phyloP scores from a whole-genome alignment of 2,797 vertebrate species.

The Eulemur albifrons region DNA sequence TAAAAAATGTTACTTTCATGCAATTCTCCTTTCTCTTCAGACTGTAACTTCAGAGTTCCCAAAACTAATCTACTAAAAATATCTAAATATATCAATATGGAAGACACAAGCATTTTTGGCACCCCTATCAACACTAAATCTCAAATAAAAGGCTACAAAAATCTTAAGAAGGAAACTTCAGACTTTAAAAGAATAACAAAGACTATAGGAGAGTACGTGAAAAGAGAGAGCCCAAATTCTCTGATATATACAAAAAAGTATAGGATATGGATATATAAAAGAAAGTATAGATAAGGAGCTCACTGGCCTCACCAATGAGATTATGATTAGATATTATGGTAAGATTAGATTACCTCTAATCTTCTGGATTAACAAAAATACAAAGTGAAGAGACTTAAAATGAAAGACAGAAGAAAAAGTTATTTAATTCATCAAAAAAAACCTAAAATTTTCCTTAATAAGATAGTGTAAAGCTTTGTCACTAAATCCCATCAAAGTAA shows the following conservation, averaged over 20 bases:
- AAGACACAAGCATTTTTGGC: neutral
- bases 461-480: neutral
- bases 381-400: neutral
- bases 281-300: neutral
- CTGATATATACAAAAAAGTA: neutral
- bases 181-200: neutral
- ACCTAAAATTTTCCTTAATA: neutral
- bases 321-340: no score
- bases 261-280: neutral
- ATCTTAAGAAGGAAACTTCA: neutral
- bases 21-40: neutral
- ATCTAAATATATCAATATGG: neutral
- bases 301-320: neutral
- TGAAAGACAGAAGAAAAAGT: neutral
- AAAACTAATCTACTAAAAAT: neutral
- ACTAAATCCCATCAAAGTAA: neutral
- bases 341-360: neutral
- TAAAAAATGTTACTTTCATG: constrained; percentile 21
- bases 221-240: neutral
- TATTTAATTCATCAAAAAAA: neutral
- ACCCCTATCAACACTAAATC: neutral
- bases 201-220: neutral
- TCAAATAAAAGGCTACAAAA: neutral
- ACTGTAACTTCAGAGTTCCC: neutral
- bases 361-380: constrained; percentile 1